Evolutionary conservation across 2,888 invertebrate genomes (phyloP).

Genomic region (Leptura quadrifasciata): DNA sequence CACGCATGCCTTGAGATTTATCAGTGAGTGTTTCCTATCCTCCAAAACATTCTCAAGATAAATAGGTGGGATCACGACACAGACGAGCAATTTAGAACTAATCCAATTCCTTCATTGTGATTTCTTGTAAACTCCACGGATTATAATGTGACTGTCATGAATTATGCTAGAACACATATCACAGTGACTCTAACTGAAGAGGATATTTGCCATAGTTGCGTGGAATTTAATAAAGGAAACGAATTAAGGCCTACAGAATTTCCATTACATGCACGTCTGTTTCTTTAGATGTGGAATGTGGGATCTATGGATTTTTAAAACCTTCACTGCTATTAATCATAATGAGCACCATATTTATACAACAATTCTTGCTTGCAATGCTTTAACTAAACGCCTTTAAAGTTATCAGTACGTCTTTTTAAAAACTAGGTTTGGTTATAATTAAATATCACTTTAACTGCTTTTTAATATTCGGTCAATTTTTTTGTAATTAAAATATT

Average conservation of each 20-base stretch:
- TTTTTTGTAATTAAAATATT: too few relatives aligned
- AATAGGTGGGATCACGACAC: constrained; percentile 37
- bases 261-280: too few relatives aligned
- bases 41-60: constrained; percentile 36
- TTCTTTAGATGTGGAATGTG: too few relatives aligned
- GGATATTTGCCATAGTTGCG: background rate
- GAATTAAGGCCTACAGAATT: background rate
- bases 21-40: constrained; percentile 17
- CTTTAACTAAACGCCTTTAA: too few relatives aligned
- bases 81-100: constrained; percentile 40
- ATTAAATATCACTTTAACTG: too few relatives aligned
- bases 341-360: too few relatives aligned
- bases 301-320: too few relatives aligned
- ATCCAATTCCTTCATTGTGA: constrained; percentile 35
- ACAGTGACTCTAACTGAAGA: background rate
- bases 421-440: too few relatives aligned
- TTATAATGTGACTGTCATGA: constrained; percentile 21
- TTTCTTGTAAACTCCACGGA: constrained; percentile 34
- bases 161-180: constrained; percentile 12
- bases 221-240: background rate
- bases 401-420: too few relatives aligned
- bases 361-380: too few relatives aligned
- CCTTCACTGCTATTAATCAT: too few relatives aligned
- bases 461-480: too few relatives aligned
- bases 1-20: constrained; percentile 14